Evolutionary conservation across 2,888 invertebrate species (phyloP).

Genomic region (Calameuta idolon): DNA sequence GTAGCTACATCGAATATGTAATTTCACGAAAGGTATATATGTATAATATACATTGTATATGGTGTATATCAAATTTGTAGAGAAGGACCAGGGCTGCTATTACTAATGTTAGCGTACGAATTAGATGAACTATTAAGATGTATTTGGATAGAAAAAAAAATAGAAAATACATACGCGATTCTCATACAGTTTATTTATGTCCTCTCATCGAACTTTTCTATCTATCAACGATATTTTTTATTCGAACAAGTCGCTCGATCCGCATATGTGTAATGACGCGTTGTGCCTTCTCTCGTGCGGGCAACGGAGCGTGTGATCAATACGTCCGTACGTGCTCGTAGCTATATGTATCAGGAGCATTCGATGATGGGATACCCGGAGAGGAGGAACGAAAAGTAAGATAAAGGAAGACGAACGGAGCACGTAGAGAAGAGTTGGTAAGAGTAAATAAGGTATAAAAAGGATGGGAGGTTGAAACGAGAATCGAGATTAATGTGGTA

Average conservation of each 20-base stretch:
- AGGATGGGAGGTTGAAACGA: slow-evolving; percentile 2
- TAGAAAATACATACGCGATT: not conserved
- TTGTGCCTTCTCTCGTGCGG: slow-evolving; percentile 17
- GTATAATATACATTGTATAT: too few relatives aligned
- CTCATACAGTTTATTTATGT: not conserved
- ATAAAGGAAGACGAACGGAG: not conserved
- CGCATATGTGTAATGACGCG: slow-evolving; percentile 15
- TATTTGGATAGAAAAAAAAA: not conserved
- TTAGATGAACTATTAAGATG: not conserved
- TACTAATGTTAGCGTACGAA: not conserved
- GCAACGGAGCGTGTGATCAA: slow-evolving; percentile 37
- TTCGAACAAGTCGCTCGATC: not conserved
- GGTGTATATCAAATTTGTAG: not conserved
- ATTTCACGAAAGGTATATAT: not conserved
- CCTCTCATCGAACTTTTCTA: not conserved
- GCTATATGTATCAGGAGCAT: not conserved
- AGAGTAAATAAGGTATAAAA: slow-evolving; percentile 3
- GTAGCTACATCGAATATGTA: not conserved
- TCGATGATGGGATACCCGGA: slow-evolving; percentile 2
- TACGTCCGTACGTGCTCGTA: slow-evolving; percentile 24
- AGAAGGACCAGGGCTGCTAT: not conserved
- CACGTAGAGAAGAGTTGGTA: not conserved
- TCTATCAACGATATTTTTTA: not conserved
- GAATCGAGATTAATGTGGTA: slow-evolving; percentile 20
- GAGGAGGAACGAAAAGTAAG: not conserved